Evolutionary conservation across 2,113 vertebrate species (phyloP).

Genomic region (Sterna hirundo): DNA sequence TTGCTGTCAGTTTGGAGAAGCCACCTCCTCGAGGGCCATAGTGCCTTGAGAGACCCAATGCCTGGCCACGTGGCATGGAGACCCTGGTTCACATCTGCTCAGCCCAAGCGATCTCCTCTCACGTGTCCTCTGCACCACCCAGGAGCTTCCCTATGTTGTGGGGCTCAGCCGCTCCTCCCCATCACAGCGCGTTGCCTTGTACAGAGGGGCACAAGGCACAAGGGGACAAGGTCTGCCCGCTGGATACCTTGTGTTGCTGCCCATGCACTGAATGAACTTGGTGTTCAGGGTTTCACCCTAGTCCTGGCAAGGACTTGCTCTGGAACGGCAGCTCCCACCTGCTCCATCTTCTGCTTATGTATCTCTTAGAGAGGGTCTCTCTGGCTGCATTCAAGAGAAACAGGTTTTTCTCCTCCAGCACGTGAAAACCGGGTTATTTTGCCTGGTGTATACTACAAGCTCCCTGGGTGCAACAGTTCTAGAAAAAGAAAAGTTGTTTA

Average conservation of each 20-base stretch:
- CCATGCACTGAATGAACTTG: not conserved
- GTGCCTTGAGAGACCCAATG: not conserved
- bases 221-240: not conserved
- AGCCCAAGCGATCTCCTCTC: not conserved
- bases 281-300: not conserved
- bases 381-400: not conserved
- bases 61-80: rapidly evolving
- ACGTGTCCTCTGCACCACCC: rapidly evolving
- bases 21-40: not conserved
- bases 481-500: not conserved
- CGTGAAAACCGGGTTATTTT: not conserved
- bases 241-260: not conserved
- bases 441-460: not conserved
- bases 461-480: rapidly evolving
- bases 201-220: not conserved
- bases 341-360: not conserved
- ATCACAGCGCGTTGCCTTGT: rapidly evolving
- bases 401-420: not conserved
- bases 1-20: not conserved
- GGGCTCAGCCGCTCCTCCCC: not conserved
- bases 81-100: not conserved
- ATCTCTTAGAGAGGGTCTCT: not conserved
- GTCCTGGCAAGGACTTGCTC: not conserved
- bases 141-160: rapidly evolving
- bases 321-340: rapidly evolving